Conservation (phyloP, 2,113 vertebrate genomes). For the Drymodes brunneopygia region DNA sequence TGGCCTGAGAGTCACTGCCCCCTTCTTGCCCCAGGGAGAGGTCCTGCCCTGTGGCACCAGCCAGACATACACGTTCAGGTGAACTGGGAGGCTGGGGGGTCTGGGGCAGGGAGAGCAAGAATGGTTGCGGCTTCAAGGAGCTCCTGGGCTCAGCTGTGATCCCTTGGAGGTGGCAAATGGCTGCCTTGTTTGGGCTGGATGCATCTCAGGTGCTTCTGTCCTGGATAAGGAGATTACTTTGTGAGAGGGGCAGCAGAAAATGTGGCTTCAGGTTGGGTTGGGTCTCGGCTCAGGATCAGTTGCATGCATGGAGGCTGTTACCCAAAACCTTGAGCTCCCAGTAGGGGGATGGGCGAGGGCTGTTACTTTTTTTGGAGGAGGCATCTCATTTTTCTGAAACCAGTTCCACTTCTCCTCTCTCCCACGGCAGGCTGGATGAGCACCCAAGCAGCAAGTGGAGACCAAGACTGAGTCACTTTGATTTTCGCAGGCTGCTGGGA, state of each 20-base stretch:
- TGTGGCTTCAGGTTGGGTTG: background rate
- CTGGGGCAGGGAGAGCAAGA: background rate
- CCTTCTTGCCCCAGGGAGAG: slow-evolving; percentile 76
- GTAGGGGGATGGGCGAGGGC: background rate
- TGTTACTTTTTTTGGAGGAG: background rate
- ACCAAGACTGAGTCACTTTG: slow-evolving; percentile 78
- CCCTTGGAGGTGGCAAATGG: background rate
- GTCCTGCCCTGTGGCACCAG: slow-evolving; percentile 82
- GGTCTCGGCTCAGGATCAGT: fast-evolving
- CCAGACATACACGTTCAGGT: slow-evolving; percentile 85
- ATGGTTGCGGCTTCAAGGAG: fast-evolving
- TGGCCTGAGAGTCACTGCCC: slow-evolving; percentile 74
- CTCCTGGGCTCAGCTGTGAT: background rate
- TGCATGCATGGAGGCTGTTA: fast-evolving
- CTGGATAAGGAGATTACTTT: background rate
- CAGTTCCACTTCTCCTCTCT: background rate
- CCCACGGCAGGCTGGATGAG: slow-evolving; percentile 80
- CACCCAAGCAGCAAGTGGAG: slow-evolving; percentile 79
- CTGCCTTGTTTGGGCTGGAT: background rate
- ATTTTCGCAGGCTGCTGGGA: slow-evolving; percentile 84
- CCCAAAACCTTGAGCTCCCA: background rate
- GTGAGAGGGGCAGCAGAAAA: background rate
- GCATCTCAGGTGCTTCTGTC: background rate
- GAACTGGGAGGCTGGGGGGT: background rate
- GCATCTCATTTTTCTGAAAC: background rate